phyloP scores from a whole-genome alignment of 1,140 invertebrate species.

The Diorhabda sublineata region DNA sequence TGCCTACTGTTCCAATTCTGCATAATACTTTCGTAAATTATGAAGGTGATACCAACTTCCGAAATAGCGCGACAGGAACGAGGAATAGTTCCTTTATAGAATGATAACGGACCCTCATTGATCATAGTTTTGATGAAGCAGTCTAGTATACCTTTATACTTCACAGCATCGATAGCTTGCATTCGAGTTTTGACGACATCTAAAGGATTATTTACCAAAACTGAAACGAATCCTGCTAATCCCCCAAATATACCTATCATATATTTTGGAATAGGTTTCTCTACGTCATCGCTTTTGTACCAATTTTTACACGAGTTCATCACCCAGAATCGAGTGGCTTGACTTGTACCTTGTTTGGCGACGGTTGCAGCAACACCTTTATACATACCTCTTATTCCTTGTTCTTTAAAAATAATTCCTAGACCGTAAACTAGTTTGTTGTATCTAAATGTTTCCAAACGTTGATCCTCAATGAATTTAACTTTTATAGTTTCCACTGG shows the following conservation, averaged over 20 bases:
- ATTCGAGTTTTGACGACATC: slow-evolving; percentile 99
- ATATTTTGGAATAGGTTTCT: slow-evolving; percentile 60
- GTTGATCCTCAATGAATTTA: slow-evolving; percentile 98
- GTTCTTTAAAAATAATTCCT: slow-evolving; percentile 75
- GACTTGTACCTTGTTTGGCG: slow-evolving; percentile 96
- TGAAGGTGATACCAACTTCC: slow-evolving; percentile 98
- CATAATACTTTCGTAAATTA: slow-evolving; percentile 96
- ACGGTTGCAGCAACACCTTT: slow-evolving; percentile 75
- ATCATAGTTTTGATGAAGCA: slow-evolving; percentile 88
- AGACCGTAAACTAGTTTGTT: slow-evolving; percentile 94
- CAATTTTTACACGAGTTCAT: slow-evolving; percentile 93
- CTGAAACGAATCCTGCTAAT: slow-evolving; percentile 78
- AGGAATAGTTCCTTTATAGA: slow-evolving; percentile 98
- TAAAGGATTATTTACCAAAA: slow-evolving; percentile 96
- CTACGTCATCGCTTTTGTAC: slow-evolving; percentile 73
- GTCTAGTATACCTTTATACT: slow-evolving; percentile 93
- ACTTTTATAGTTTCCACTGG: slow-evolving; percentile 99
- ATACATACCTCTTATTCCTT: slow-evolving; percentile 74
- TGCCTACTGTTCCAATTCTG: too few species aligned
- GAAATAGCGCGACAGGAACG: slow-evolving; percentile 93
- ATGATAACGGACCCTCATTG: slow-evolving; percentile 89
- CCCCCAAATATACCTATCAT: neutral
- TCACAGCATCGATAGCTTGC: slow-evolving; percentile 94
- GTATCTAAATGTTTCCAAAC: slow-evolving; percentile 85
- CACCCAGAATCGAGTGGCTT: slow-evolving; percentile 95